Evolutionary conservation across 2,797 vertebrate genomes (phyloP), one percentile per base, ranked within the genome.

Genomic region (Simalia tracyae): DNA sequence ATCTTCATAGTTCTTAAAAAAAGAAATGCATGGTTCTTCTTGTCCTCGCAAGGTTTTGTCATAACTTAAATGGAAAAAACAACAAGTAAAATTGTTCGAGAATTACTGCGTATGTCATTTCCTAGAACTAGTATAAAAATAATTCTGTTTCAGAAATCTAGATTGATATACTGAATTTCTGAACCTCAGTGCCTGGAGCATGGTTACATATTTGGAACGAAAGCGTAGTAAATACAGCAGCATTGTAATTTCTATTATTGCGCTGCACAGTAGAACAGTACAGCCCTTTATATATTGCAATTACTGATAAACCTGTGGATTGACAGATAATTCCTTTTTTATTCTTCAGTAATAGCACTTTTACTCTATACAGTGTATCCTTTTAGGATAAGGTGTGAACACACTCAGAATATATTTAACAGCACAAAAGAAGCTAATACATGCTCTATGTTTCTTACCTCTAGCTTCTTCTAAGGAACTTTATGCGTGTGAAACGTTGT

Each of bases 401-500:
- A 31, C 57, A 93, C n/a, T 91, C 87, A 81, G 76, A 46, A 81
- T 24, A 50, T 92, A 63, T 7, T 19, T 54, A 28, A 54, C 10
- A 42, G 28, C 31, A 56, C 46, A 89, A 66, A 89, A 24, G 31
- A 59, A 60, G 61, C 89, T 81, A 84, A 92, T 0, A 81, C 90
- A 88, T 91, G 95, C 94, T 95, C 50, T 50, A 6, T 63, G 14
- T 81, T 85, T 96, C 90, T 94, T 93, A 94, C 93, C 92, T 94
- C 94, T 96, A 99, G 99, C 96, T 99, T 93, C 97, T 99, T 92
- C 97, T 99, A 89, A 98, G 97, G 94, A 99, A 99, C 97, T 99
- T 99, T 92, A 98, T 98, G 97, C 97, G 99, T 94, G 98, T 98
- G 93, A 98, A 98, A 92, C 98, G 98, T 94, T 98, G 98, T 96